phyloP scores from a whole-genome alignment of 2,797 vertebrate species.

The Muscicapa comitata region DNA sequence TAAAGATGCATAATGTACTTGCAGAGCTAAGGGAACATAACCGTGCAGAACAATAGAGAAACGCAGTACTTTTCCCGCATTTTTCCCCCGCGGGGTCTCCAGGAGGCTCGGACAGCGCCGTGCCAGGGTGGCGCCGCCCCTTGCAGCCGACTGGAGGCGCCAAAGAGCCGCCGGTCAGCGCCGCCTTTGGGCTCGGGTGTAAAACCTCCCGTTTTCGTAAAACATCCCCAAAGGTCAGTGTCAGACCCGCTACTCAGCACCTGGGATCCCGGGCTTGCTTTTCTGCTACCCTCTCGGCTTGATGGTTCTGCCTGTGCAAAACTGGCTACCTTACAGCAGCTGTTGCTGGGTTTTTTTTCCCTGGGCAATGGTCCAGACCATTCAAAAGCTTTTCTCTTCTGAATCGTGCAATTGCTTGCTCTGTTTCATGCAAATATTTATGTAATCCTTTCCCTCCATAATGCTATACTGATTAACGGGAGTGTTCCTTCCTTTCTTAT shows the following conservation, averaged over 20 bases:
- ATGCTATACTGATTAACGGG: background rate
- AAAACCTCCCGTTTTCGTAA: rapidly evolving
- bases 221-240: background rate
- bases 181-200: rapidly evolving
- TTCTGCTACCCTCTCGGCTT: background rate
- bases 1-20: background rate
- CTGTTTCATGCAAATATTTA: background rate
- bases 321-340: background rate
- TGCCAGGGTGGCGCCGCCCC: background rate
- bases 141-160: background rate
- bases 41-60: background rate
- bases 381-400: background rate
- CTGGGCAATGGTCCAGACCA: background rate
- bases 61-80: rapidly evolving
- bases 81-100: rapidly evolving
- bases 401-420: background rate
- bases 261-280: background rate
- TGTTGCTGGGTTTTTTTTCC: background rate
- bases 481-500: background rate
- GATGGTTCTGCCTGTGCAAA: background rate
- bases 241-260: rapidly evolving
- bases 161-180: background rate
- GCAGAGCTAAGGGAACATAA: background rate
- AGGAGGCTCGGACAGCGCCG: rapidly evolving
- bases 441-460: background rate